A percentile compares a stretch with the other conserved stretches of the same genome.
Conservation (phyloP, 2,113 vertebrate species). For the Acrocephalus arundinaceus region DNA sequence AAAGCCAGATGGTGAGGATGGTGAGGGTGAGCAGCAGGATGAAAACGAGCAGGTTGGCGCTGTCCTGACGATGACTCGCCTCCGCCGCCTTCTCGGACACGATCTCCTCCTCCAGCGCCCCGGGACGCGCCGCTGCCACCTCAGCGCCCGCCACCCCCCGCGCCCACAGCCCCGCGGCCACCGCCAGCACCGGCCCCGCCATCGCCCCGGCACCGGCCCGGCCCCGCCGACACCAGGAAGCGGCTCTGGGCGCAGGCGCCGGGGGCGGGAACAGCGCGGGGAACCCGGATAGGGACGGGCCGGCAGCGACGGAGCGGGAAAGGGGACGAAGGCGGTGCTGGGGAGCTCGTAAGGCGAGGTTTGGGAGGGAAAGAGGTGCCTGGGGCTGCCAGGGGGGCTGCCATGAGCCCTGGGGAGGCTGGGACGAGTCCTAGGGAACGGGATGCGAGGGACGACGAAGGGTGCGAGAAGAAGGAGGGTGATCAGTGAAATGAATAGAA, state of each 20-base stretch:
- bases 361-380: too few species aligned
- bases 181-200: background rate
- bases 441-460: too few species aligned
- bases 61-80: constrained; percentile 96
- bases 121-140: constrained; percentile 26
- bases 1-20: constrained; percentile 98
- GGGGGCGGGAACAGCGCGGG: constrained; percentile 69
- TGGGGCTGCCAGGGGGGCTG: too few species aligned
- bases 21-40: constrained; percentile 94
- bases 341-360: too few species aligned
- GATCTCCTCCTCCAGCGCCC: constrained; percentile 57
- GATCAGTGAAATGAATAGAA: too few species aligned
- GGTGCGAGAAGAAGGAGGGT: too few species aligned
- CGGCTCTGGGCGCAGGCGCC: constrained; percentile 29
- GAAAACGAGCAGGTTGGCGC: constrained; percentile 92
- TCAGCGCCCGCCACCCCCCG: background rate
- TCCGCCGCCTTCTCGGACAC: constrained; percentile 92
- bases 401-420: too few species aligned
- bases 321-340: background rate
- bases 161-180: background rate
- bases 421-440: background rate
- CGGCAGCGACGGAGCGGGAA: background rate
- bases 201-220: background rate
- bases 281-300: constrained; percentile 90
- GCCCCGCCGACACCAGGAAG: constrained; percentile 20